Conservation (phyloP, 2,113 vertebrate genomes). For the Mugil cephalus region DNA sequence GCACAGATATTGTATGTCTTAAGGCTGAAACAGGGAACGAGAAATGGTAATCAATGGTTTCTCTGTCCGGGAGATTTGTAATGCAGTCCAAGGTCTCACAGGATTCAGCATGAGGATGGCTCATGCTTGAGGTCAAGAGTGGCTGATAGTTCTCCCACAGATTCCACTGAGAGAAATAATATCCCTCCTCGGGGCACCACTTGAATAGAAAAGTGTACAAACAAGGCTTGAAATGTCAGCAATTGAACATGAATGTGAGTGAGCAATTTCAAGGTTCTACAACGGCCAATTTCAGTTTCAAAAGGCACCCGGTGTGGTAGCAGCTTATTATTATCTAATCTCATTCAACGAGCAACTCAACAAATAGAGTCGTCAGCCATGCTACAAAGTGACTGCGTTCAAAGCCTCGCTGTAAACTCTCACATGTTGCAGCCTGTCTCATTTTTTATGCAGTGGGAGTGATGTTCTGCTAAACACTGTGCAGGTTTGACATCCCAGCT, state of each 20-base stretch:
- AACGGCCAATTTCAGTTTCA: constrained; percentile 33
- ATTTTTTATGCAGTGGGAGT: constrained; percentile 67
- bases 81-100: constrained; percentile 71
- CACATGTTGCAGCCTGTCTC: constrained; percentile 67
- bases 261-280: constrained; percentile 21
- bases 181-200: constrained; percentile 49
- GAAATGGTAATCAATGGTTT: constrained; percentile 72
- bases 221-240: constrained; percentile 53
- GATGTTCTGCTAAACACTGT: constrained; percentile 74
- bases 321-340: constrained; percentile 37
- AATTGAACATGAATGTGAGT: constrained; percentile 7
- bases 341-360: constrained; percentile 29
- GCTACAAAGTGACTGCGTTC: constrained; percentile 63
- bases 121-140: constrained; percentile 72
- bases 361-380: constrained; percentile 61
- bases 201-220: constrained; percentile 60
- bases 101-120: constrained; percentile 70
- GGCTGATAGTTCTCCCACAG: constrained; percentile 65
- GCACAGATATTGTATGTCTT: constrained; percentile 51
- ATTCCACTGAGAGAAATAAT: constrained; percentile 47
- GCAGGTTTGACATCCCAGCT: constrained; percentile 69
- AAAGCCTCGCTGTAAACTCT: constrained; percentile 60
- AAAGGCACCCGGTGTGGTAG: constrained; percentile 25
- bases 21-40: constrained; percentile 45
- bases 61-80: constrained; percentile 73